Base-by-base conservation (phyloP, 2,113 vertebrate genomes). In the Bambusicola thoracicus region DNA sequence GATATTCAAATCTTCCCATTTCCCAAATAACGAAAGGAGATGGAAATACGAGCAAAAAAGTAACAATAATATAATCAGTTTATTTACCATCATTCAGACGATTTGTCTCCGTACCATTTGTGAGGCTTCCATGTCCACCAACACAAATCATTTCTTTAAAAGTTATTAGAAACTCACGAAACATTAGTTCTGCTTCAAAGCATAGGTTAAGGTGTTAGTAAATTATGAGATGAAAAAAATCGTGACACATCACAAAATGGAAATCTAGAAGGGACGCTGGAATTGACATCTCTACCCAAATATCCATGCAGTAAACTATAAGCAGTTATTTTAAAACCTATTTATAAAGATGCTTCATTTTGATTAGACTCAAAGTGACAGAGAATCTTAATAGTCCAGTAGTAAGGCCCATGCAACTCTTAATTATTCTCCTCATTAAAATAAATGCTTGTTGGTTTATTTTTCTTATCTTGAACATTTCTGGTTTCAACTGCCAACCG, bases 381-480 rank as follows among this genome's bases (percentile, higher is more conserved):
- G 5, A 84, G 13, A 93, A 56, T 51, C 85, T 78, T 90, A 74
- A 74, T 38, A 79, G 22, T 55, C 25, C 48, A 51, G 10, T 11
- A 81, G 22, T 51, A 90, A 74, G 11, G 25, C 25, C 66, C 5
- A 34, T 74, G 12, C 59, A 90, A 63, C 36, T 5, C 30, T 86
- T 93, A 91, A 91, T 87, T 87, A 88, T 59, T 85, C 51, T 93
- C 11, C 36, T 43, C 55, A 38, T 63, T 68, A 85, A 94, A 80
- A 66, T 38, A 81, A 77, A 74, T 12, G 25, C 18, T 56, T 8
- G 15, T n/a, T 0, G 1, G 1, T 6, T 2, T n/a, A 58, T 32
- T 53, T 85, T 38, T 30, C 43, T 56, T 73, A 10, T 66, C 59
- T 66, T 87, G 49, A 89, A 49, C 20, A 85, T 85, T 81, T 82